Base-by-base conservation (phyloP, 2,888 invertebrate species). In the Drosophila neonasuta region DNA sequence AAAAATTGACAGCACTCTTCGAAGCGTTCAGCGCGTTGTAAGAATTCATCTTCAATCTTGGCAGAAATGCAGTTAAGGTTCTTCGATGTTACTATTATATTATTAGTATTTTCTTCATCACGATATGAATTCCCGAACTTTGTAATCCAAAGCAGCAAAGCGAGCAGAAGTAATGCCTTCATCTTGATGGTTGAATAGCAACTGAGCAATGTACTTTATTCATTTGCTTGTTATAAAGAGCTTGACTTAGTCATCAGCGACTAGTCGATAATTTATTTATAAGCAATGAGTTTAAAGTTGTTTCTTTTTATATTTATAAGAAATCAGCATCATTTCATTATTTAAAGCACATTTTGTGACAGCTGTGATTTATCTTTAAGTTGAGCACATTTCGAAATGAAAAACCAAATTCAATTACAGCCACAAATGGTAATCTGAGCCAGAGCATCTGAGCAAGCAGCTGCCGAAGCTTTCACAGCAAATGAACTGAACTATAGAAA, bases 351-450 rank as follows among this genome's bases (percentile, higher is more conserved):
- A 24, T 24, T 24, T 24, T 36, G 11, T 2, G n/a, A 36, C 36
- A 36, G 36, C 10, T 34, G 34, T n/a, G n/a, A 36, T 11, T 5
- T n/a, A n/a, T 34, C 11, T 30, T 13, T 4, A 50, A 15, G 24
- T 44, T 24, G 10, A 7, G 3, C 4, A 17, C 24, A 1, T 30
- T 10, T 29, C 10, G 13, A 51, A 52, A 42, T n/a, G 20, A 60
- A 62, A 71, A 62, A 65, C 51, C 50, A 76, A 80, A 75, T 81
- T 84, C 70, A 73, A 75, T 84, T 80, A 62, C 65, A 54, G 72
- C 57, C 57, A 67, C 61, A 73, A 66, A 55, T 65, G 49, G 83
- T 67, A 79, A 79, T 60, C 42, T 59, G 77, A 79, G 71, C 30
- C 20, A 56, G 41, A 56, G 41, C 50, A 44, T 58, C 49, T 11